Evolutionary conservation across 2,888 invertebrate genomes (phyloP).

Genomic region (Biston betularia): DNA sequence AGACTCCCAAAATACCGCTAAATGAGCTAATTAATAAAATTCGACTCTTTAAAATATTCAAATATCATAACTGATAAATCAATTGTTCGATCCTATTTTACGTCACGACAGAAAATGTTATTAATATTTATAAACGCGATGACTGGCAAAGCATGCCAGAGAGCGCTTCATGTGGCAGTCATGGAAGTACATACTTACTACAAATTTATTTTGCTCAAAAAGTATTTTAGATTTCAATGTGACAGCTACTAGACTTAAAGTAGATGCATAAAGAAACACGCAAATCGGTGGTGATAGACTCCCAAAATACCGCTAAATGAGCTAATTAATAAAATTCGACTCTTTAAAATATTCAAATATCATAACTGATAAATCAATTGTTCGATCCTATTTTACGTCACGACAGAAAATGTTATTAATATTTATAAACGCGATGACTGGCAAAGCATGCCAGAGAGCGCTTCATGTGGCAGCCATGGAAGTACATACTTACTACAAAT

Average conservation of each 20-base stretch:
- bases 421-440: background rate
- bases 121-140: background rate
- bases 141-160: background rate
- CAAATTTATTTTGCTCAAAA: background rate
- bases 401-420: constrained; percentile 16
- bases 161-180: background rate
- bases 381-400: constrained; percentile 26
- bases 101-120: constrained; percentile 15
- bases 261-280: too few species aligned
- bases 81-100: constrained; percentile 35
- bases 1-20: constrained; percentile 75
- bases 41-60: constrained; percentile 64
- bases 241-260: too few species aligned
- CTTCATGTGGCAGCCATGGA: too few species aligned
- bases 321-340: constrained; percentile 71
- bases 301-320: constrained; percentile 77
- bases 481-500: too few species aligned
- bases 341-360: constrained; percentile 59
- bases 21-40: constrained; percentile 73
- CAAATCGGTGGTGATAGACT: constrained; percentile 69
- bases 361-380: constrained; percentile 40
- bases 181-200: background rate
- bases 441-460: background rate
- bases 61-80: constrained; percentile 35
- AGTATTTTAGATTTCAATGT: too few species aligned